A percentile compares a stretch with the other conserved stretches of the same genome.
These are phyloP conservation scores for Ommatoiulus sabulosus DNA, from an alignment of 2,888 invertebrate genomes.

Conservation along the genomic window DNA sequence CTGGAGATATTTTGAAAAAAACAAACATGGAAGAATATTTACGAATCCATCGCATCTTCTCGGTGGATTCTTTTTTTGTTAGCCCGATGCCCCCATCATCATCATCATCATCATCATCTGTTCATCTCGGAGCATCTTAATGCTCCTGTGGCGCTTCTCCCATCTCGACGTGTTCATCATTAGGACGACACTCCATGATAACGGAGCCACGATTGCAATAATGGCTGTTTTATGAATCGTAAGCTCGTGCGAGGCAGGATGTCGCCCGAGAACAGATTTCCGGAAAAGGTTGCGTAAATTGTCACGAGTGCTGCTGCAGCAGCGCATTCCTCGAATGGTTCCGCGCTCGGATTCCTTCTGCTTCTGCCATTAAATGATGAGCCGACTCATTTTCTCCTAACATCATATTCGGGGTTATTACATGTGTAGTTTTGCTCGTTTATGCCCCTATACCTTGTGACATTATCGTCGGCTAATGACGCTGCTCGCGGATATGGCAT, in stretches of 20 bases:
- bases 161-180: slow-evolving; percentile 55
- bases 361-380: neutral
- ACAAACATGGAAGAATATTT: neutral
- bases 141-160: neutral
- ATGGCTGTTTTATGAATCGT: slow-evolving; percentile 59
- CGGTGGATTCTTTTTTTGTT: neutral
- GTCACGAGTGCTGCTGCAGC: slow-evolving; percentile 47
- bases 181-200: slow-evolving; percentile 55
- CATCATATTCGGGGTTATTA: slow-evolving; percentile 4
- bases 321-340: neutral
- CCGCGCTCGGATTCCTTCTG: neutral
- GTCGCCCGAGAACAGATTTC: slow-evolving; percentile 57
- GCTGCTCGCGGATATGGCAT: neutral
- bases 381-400: neutral
- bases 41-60: neutral
- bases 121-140: slow-evolving; percentile 17
- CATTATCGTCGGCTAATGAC: slow-evolving; percentile 20
- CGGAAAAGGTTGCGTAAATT: slow-evolving; percentile 58
- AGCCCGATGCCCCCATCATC: neutral
- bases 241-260: slow-evolving; percentile 57
- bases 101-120: neutral
- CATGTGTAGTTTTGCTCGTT: neutral
- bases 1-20: too few relatives aligned
- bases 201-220: slow-evolving; percentile 57
- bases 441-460: neutral